Conservation (phyloP, 2,888 invertebrate genomes). For the Dendrolimus houi region DNA sequence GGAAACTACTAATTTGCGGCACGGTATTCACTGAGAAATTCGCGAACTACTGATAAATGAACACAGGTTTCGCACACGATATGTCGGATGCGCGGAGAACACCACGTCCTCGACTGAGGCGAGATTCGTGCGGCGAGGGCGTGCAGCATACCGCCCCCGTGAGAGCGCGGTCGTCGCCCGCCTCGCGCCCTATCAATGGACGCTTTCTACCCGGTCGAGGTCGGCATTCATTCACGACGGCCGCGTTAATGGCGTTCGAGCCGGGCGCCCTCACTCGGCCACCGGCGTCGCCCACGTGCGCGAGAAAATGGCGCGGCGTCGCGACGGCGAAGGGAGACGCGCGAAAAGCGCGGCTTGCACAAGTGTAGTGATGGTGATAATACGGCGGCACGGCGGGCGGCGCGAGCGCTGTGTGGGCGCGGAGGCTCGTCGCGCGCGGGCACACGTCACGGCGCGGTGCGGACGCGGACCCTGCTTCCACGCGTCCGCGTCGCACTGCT, state of each 20-base stretch:
- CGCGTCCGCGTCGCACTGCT: constrained; percentile 16
- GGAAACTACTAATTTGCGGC: constrained; percentile 42
- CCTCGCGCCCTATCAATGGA: constrained; percentile 67
- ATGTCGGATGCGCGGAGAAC: constrained; percentile 64
- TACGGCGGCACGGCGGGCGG: constrained; percentile 39
- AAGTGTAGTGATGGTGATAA: constrained; percentile 53
- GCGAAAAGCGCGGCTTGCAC: constrained; percentile 68
- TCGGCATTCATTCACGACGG: constrained; percentile 73
- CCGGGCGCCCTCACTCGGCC: constrained; percentile 57
- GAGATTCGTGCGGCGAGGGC: constrained; percentile 64
- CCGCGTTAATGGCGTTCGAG: constrained; percentile 66
- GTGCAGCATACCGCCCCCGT: constrained; percentile 66
- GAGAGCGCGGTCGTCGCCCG: constrained; percentile 60
- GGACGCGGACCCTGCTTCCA: constrained; percentile 19
- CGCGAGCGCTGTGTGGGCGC: constrained; percentile 52
- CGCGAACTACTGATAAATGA: constrained; percentile 67
- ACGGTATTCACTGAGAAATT: constrained; percentile 43
- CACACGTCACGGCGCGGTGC: constrained; percentile 28
- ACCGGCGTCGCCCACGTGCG: constrained; percentile 70
- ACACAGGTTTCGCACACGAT: constrained; percentile 67
- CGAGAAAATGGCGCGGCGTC: constrained; percentile 74
- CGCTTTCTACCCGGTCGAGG: constrained; percentile 65
- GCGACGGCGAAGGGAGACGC: constrained; percentile 66
- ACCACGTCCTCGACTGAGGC: constrained; percentile 77
- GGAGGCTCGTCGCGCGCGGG: constrained; percentile 53